A percentile compares a stretch with the other conserved stretches of the same genome.
phyloP scores from a whole-genome alignment of 2,113 vertebrate genomes.

The Nyctereutes procyonoides region DNA sequence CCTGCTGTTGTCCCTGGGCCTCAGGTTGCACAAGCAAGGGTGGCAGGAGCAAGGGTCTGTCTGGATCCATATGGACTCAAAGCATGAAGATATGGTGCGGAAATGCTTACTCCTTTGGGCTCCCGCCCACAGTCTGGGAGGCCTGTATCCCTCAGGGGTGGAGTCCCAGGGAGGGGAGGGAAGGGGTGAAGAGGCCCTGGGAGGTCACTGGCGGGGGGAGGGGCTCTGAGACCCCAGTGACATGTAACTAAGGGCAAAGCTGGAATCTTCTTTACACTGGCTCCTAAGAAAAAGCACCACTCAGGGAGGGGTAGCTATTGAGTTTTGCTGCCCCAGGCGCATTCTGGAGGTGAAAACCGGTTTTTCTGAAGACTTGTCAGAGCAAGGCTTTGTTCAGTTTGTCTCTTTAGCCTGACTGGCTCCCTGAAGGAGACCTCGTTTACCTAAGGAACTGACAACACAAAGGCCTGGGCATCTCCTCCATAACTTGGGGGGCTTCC shows the following conservation, averaged over 20 bases:
- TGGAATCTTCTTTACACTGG: not conserved
- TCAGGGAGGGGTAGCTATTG: not conserved
- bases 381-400: not conserved
- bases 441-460: not conserved
- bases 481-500: not conserved
- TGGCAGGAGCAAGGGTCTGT: not conserved
- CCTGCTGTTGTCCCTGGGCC: not conserved
- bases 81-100: not conserved
- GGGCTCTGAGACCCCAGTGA: not conserved
- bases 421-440: not conserved
- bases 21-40: not conserved
- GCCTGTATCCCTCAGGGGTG: not conserved
- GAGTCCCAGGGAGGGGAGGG: not conserved
- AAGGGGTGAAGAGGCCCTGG: not conserved
- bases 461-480: not conserved
- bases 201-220: not conserved
- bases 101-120: not conserved
- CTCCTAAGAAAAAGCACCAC: not conserved
- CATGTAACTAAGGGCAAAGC: not conserved
- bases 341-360: conserved; percentile 48
- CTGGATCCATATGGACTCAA: not conserved
- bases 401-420: not conserved
- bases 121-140: not conserved
- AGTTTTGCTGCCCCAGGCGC: not conserved
- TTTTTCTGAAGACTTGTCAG: conserved; percentile 40